Conservation (phyloP, 2,113 vertebrate species). For the Rhinolophus ferrumequinum region DNA sequence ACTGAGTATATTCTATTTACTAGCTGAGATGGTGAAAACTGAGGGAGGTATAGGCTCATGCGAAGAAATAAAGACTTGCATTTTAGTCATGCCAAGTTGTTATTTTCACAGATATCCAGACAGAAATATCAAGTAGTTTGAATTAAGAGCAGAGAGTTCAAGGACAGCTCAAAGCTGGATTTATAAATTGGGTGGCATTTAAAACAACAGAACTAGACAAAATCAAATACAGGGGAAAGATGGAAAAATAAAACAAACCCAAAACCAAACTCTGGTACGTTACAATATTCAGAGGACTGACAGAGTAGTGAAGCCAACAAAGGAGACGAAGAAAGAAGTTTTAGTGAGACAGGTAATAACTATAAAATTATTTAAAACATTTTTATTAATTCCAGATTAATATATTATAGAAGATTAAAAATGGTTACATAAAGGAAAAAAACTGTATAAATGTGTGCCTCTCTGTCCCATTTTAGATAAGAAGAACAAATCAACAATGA, state of each 20-base stretch:
- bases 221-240: background rate
- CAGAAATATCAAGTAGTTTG: background rate
- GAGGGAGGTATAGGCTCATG: background rate
- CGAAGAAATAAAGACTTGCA: background rate
- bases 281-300: background rate
- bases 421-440: background rate
- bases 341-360: background rate
- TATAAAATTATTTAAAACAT: constrained; percentile 2
- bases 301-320: background rate
- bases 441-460: background rate
- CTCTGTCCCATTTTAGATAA: background rate
- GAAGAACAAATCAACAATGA: background rate
- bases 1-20: background rate
- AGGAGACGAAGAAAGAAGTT: background rate
- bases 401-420: background rate
- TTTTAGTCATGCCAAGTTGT: background rate
- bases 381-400: background rate
- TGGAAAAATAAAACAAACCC: background rate
- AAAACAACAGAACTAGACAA: constrained; percentile 14
- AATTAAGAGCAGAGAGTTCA: background rate
- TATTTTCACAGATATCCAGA: background rate
- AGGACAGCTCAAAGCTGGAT: background rate
- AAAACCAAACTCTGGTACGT: background rate
- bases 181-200: background rate
- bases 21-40: background rate